Base-by-base conservation (phyloP, 2,113 vertebrate species). In the Scomber scombrus region DNA sequence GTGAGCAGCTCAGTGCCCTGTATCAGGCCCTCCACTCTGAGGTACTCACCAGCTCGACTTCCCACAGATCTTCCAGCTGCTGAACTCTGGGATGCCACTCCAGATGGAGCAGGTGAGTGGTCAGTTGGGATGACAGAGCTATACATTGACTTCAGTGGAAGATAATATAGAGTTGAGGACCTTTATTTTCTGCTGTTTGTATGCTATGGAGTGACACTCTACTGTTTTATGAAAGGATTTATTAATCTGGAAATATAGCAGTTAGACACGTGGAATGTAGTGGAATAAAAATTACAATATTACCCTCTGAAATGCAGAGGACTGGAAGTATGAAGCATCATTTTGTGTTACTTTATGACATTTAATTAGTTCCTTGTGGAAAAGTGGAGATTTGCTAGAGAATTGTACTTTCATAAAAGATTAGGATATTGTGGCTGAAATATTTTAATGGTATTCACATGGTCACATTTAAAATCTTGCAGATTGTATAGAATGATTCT, bases 11-110 rank as follows among this genome's bases (percentile, higher is more conserved):
- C 89, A 3, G 81, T 80, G 15, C 75, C 92, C 68, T 95, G 90
- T 58, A 86, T 91, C 52, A 91, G 92, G 58, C 94, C 93, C 21
- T 94, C 93, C 57, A 92, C 91, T 60, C 82, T 95, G 68, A 94
- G 89, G 68, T 93, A 94, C 88, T 91, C 93, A 19, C 70, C 91
- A 5, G 88, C 89, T 47, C 85, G 88, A 40, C 46, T 86, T 47
- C 61, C 75, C 60, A 18, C 89, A 16, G 94, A 95, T 45, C 74
- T 92, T 49, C 84, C 88, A 57, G 70, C 81, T 62, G 73, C 79
- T 70, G 92, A 92, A 21, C 71, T 85, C 80, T 93, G 94, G 93
- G 92, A 94, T 49, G 54, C 71, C 34, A 84, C 85, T 43, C 66
- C 85, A 74, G 93, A 93, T 68, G 89, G 90, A 82, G 51, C 81